Evolutionary conservation across 2,888 invertebrate genomes (phyloP), one percentile per base, ranked within the genome.

Genomic region (Eupithecia vulgata): DNA sequence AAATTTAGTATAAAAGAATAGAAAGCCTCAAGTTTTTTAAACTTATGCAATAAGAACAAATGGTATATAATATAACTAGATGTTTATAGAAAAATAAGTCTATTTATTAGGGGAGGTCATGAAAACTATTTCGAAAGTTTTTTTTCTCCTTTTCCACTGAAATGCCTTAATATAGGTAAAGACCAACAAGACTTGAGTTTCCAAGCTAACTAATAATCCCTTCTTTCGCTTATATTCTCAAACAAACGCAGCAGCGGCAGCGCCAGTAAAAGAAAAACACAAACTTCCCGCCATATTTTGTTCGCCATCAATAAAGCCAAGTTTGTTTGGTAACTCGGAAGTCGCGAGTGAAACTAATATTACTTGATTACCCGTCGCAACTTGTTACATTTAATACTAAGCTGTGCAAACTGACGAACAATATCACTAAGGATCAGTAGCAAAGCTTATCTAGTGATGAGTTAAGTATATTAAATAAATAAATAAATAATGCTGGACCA

Each of bases 291-390:
- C 45, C 34, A 67, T 73, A 67, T 73, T 62, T 62, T 64, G 3
- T 61, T 42, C 42, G 10, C 37, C 62, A 62, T 73, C 67, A 73
- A 73, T 67, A 70, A 70, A 59, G 37, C 17, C 30, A 73, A 73
- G 48, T 70, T 73, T 73, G 66, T 72, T 35, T 48, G 13, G 15
- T 15, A 34, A 62, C 52, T 70, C 35, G 21, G 45, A 62, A 42
- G 70, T 40, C 59, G 37, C 30, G 48, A 70, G 62, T 52, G 70
- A 66, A 67, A 73, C 73, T 73, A 70, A 67, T 73, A 69, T 69
- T 65, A 72, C 68, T 61, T 72, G 59, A 72, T 69, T 72, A 69
- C 68, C 30, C 52, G 21, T 66, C 68, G 62, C 48, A 62, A 64
- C 71, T 72, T 72, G 61, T 71, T 35, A 72, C 71, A 59, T 69